Evolutionary conservation across 2,113 vertebrate species (phyloP), one percentile per base, ranked within the genome.

Genomic region (Dryoscopus gambensis): DNA sequence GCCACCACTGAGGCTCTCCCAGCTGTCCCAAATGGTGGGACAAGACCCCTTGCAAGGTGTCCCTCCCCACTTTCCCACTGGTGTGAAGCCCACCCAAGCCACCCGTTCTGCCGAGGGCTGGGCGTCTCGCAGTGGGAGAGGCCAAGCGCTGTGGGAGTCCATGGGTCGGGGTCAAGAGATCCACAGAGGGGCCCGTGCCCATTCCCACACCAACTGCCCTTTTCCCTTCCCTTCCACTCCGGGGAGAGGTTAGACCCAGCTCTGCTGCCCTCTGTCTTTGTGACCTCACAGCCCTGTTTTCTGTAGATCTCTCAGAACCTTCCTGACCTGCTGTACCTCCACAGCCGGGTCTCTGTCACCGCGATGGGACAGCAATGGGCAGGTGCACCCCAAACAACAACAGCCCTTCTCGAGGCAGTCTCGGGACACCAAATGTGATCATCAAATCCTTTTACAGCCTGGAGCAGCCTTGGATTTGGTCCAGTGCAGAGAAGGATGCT

Each of bases 261-360:
- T 53, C 56, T 52, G 35, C 30, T 68, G 28, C 30, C 13, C 52
- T 77, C 47, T 1, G 0, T 62, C 64, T 59, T 46, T 40, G 60
- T 62, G 42, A 10, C 20, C 21, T 40, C 42, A 10, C 7, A 52
- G 62, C 50, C 35, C 70, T 13, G 7, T 21, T 85, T 44, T 35
- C 40, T 35, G 21, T 3, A 7, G 65, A 1, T 27, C 8, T 9
- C 62, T 28, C 83, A 52, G 50, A 44, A 35, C 12, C 37, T 33
- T 52, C 56, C 80, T 7, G 33, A 21, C 9, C 52, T 42, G 31
- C 23, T 24, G 25, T 13, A 5, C 28, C 49, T 40, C 70, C 74
- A 27, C 1, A 1, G n/a, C 24, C 0, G 0, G 1, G 1, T 57
- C 53, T 68, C 31, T 21, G 35, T 13, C 60, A 27, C 73, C 64